Evolutionary conservation across 1,140 invertebrate genomes (phyloP).

Genomic region (Bombus sylvicola): DNA sequence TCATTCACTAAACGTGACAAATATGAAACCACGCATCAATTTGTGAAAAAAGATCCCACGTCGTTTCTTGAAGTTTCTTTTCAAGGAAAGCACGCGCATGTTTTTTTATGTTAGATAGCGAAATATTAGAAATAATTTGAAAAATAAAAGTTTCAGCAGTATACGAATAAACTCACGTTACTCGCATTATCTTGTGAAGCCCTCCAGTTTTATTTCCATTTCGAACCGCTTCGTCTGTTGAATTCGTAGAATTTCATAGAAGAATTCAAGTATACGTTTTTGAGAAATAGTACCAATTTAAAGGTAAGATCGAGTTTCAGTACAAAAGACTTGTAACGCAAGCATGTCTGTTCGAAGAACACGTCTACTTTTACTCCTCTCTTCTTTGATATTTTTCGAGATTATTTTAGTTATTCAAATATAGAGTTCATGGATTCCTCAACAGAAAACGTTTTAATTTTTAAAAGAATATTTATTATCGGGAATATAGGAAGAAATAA

Average conservation of each 20-base stretch:
- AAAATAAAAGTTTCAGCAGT: neutral
- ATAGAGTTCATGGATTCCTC: neutral
- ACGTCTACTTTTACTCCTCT: neutral
- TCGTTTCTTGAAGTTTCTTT: neutral
- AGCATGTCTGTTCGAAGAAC: neutral
- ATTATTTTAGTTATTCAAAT: neutral
- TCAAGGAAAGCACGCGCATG: neutral
- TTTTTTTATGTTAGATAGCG: neutral
- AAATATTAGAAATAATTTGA: neutral
- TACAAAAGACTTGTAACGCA: neutral
- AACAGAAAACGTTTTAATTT: neutral
- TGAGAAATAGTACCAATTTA: neutral
- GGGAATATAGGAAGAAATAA: neutral
- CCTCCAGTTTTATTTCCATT: neutral
- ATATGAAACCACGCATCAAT: too few relatives aligned
- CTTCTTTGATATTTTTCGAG: neutral
- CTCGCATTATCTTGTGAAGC: neutral
- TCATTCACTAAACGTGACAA: too few relatives aligned
- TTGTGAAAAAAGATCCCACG: too few relatives aligned
- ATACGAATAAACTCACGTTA: neutral
- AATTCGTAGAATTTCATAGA: neutral
- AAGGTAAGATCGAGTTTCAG: neutral
- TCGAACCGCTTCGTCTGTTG: neutral
- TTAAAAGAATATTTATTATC: neutral
- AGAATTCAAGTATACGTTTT: neutral